Conservation (phyloP, 2,797 vertebrate genomes). For the Cyclura pinguis region DNA sequence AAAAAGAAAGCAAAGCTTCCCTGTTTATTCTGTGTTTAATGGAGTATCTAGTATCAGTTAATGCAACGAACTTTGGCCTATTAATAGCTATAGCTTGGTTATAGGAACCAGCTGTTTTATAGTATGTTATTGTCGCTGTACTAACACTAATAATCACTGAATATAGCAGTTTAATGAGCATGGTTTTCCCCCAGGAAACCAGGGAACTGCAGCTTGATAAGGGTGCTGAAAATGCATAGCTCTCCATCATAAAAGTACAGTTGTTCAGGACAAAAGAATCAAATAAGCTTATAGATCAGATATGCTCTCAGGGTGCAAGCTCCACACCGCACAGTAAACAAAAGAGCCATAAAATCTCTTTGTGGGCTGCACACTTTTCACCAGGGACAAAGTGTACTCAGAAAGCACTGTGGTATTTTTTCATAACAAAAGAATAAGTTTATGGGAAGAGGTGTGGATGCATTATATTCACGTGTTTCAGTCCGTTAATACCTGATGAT, state of each 20-base stretch:
- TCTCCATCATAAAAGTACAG: background rate
- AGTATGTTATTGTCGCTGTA: too few relatives aligned
- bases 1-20: too few relatives aligned
- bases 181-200: background rate
- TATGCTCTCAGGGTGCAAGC: background rate
- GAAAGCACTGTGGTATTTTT: background rate
- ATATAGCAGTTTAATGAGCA: too few relatives aligned
- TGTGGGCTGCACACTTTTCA: background rate
- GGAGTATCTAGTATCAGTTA: too few relatives aligned
- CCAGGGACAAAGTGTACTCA: background rate
- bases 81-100: too few relatives aligned
- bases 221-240: background rate
- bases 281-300: background rate
- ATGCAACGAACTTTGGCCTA: too few relatives aligned
- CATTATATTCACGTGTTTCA: background rate
- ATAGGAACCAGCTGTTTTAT: too few relatives aligned
- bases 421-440: background rate
- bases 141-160: too few relatives aligned
- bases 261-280: background rate
- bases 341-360: background rate
- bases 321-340: background rate
- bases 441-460: background rate
- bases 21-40: too few relatives aligned
- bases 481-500: too few relatives aligned
- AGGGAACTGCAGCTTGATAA: background rate